Conservation (phyloP, 2,888 invertebrate species). For the Cerceris ruficornis region DNA sequence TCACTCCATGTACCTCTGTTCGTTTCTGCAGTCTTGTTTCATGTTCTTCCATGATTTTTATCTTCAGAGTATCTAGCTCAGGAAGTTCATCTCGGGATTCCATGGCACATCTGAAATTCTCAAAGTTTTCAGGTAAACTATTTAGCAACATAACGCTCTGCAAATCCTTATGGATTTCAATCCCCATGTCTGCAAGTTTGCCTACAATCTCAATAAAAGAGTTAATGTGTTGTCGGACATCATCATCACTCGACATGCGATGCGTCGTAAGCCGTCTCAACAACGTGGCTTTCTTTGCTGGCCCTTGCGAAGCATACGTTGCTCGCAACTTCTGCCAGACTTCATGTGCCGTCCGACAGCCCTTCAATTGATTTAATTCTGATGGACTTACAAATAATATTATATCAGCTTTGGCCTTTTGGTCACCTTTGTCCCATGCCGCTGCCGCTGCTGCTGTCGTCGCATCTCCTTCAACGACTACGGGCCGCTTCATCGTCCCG, state of each 20-base stretch:
- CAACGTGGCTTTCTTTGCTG: conserved; percentile 12
- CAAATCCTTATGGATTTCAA: neutral
- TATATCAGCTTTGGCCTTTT: conserved; percentile 21
- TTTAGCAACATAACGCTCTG: neutral
- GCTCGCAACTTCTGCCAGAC: conserved; percentile 19
- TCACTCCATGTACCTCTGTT: neutral
- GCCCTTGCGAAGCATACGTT: conserved; percentile 21
- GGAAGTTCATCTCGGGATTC: neutral
- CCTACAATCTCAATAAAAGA: conserved; percentile 1
- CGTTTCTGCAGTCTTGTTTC: neutral
- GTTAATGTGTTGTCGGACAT: neutral
- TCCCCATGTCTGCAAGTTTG: conserved; percentile 1
- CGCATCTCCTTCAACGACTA: neutral
- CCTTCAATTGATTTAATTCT: conserved; percentile 82
- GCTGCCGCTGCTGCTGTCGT: conserved; percentile 3
- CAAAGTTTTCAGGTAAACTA: neutral
- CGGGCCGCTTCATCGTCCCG: neutral
- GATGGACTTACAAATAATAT: conserved; percentile 84
- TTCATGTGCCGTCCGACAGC: conserved; percentile 18
- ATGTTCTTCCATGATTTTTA: neutral
- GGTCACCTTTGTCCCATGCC: conserved; percentile 3
- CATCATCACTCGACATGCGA: neutral
- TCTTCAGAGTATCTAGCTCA: neutral
- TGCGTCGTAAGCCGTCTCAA: neutral
- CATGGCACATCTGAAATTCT: conserved; percentile 5